Conservation (phyloP, 2,888 invertebrate species). For the Laothoe populi region DNA sequence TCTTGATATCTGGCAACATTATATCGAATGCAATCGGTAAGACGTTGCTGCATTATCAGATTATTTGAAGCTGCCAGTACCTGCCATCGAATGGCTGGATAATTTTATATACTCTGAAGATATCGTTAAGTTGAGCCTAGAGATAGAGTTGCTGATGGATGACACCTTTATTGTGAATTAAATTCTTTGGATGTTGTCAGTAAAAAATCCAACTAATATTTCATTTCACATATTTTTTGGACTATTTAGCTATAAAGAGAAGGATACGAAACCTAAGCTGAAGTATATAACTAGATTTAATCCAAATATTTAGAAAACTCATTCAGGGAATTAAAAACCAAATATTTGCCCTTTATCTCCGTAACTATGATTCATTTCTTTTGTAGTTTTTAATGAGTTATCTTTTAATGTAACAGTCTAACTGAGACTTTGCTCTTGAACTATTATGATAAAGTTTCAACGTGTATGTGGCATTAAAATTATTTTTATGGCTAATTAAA, state of each 20-base stretch:
- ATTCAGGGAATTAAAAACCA: constrained; percentile 3
- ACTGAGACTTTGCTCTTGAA: constrained; percentile 10
- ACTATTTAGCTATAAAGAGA: too few relatives aligned
- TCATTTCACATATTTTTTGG: too few relatives aligned
- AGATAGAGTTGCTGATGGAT: neutral
- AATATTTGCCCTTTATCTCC: constrained; percentile 11
- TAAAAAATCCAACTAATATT: too few relatives aligned
- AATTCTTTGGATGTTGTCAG: neutral
- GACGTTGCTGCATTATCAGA: neutral
- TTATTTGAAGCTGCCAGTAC: neutral
- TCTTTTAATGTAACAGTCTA: constrained; percentile 9
- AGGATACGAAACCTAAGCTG: too few relatives aligned
- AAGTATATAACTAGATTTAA: too few relatives aligned
- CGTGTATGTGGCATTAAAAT: neutral
- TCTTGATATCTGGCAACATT: too few relatives aligned
- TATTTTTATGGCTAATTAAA: neutral
- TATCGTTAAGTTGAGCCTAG: neutral
- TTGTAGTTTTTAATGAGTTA: neutral
- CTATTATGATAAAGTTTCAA: constrained; percentile 10
- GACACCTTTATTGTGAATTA: neutral
- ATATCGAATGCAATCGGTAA: neutral
- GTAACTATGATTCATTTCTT: constrained; percentile 7
- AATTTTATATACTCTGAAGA: neutral
- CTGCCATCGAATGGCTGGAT: neutral
- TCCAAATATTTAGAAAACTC: neutral